Conservation (phyloP, 2,113 vertebrate genomes). For the Amblyopsis rosae region DNA sequence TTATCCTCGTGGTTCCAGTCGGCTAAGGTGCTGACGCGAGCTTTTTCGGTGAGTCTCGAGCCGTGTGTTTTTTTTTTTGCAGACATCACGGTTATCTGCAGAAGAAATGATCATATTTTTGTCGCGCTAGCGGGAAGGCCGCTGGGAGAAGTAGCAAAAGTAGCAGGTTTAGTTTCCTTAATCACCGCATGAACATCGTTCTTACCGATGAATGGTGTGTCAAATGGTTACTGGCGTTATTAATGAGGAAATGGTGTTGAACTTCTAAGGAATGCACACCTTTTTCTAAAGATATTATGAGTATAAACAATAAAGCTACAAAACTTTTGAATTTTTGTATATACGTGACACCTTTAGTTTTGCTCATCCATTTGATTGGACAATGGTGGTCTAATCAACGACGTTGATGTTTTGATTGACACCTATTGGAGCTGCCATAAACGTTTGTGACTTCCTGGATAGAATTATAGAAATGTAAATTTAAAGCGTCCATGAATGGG, state of each 20-base stretch:
- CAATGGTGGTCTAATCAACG: neutral
- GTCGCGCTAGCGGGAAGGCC: conserved; percentile 1
- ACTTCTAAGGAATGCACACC: too few relatives aligned
- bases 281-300: too few relatives aligned
- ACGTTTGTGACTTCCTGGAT: too few relatives aligned
- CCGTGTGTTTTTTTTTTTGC: conserved; percentile 29
- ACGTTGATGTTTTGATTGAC: too few relatives aligned
- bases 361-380: neutral
- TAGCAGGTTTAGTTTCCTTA: neutral
- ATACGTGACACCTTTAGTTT: too few relatives aligned
- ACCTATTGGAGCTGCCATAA: too few relatives aligned
- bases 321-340: too few relatives aligned
- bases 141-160: neutral
- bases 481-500: too few relatives aligned
- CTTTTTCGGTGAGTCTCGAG: conserved; percentile 50
- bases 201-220: neutral
- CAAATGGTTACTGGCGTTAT: too few relatives aligned
- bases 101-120: conserved; percentile 8
- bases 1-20: conserved; percentile 53
- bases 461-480: too few relatives aligned
- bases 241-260: too few relatives aligned
- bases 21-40: conserved; percentile 59
- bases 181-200: conserved; percentile 5
- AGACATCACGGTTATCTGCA: conserved; percentile 13
- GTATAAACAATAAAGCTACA: too few relatives aligned